Base-by-base conservation (phyloP, 2,888 invertebrate species). In the Altica lythri region DNA sequence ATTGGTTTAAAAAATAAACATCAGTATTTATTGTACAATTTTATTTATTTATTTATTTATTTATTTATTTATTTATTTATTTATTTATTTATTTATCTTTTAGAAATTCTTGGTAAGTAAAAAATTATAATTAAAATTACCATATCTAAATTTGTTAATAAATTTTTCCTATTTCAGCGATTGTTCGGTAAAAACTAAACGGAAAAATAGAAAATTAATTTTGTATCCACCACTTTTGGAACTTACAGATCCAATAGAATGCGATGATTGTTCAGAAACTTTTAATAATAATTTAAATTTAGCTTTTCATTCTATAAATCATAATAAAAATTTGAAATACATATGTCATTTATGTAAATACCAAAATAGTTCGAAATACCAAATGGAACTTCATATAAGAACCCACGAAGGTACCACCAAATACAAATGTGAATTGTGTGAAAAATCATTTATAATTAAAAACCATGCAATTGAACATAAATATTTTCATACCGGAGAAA, bases 401-500 rank as follows among this genome's bases (percentile, higher is more conserved):
- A 76, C 72, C 0, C 81, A 81, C 49, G 71, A 71, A 1, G 65
- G 66, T 0, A 79, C 77, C 0, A 71, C 68, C 8, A 79, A 79
- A 57, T 77, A 65, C 49, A 71, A 71, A 0, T 81, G 81, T 47
- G 65, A 69, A 0, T 57, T 65, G 0, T 82, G 82, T 56, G 65
- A 72, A 0, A 80, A 80, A 60, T 71, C 76, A 0, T 82, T 80
- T 49, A 64, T 70, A 0, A 44, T 77, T 25, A 76, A 76, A 50
- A 79, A 78, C 30, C 79, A 79, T 67, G 79, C 81, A 17, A 75
- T 77, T 13, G 72, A 72, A 35, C 73, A 73, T 53, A 72, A 71
- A 57, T 64, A 71, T 47, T 69, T 68, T 52, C 82, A 82, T 57
- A 79, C 78, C 0, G 81, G 81, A 0, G 81, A 81, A 54, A 80